phyloP scores from a whole-genome alignment of 2,888 invertebrate species.

The Tromatobia lineatoria region DNA sequence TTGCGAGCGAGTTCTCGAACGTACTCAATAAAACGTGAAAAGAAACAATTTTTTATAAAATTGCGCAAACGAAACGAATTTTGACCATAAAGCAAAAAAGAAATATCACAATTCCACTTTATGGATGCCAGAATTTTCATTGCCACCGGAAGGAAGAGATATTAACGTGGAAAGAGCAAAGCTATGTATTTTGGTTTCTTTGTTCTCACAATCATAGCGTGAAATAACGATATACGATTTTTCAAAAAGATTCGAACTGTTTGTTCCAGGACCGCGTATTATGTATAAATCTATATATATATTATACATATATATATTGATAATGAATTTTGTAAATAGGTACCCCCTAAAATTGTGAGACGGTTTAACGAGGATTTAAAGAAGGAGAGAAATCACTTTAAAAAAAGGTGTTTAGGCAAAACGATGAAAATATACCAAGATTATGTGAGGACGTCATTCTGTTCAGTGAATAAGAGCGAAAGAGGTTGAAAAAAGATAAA shows the following conservation, averaged over 20 bases:
- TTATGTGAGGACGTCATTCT: slow-evolving; percentile 57
- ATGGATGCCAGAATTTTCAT: slow-evolving; percentile 56
- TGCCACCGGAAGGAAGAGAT: slow-evolving; percentile 49
- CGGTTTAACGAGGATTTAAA: slow-evolving; percentile 65
- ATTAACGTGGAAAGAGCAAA: slow-evolving; percentile 38
- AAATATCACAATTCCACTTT: slow-evolving; percentile 63
- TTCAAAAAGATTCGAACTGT: slow-evolving; percentile 65
- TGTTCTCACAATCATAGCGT: slow-evolving; percentile 26
- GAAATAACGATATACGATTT: slow-evolving; percentile 54
- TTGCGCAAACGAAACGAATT: slow-evolving; percentile 28
- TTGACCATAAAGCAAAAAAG: slow-evolving; percentile 48
- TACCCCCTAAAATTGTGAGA: slow-evolving; percentile 71
- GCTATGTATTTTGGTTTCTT: slow-evolving; percentile 55
- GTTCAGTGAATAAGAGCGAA: slow-evolving; percentile 57
- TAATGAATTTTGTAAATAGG: slow-evolving; percentile 72
- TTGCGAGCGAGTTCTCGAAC: slow-evolving; percentile 61
- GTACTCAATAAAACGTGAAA: slow-evolving; percentile 47
- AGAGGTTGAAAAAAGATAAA: slow-evolving; percentile 48
- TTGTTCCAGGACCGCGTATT: slow-evolving; percentile 66
- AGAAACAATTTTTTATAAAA: slow-evolving; percentile 2
- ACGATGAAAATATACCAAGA: slow-evolving; percentile 21
- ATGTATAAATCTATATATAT: slow-evolving; percentile 42
- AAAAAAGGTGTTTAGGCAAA: slow-evolving; percentile 66
- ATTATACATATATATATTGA: slow-evolving; percentile 33
- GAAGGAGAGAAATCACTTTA: slow-evolving; percentile 49